A percentile compares a stretch with the other conserved stretches of the same genome.
Evolutionary conservation across 2,888 invertebrate genomes (phyloP).

Genomic region (Amorpha juglandis): DNA sequence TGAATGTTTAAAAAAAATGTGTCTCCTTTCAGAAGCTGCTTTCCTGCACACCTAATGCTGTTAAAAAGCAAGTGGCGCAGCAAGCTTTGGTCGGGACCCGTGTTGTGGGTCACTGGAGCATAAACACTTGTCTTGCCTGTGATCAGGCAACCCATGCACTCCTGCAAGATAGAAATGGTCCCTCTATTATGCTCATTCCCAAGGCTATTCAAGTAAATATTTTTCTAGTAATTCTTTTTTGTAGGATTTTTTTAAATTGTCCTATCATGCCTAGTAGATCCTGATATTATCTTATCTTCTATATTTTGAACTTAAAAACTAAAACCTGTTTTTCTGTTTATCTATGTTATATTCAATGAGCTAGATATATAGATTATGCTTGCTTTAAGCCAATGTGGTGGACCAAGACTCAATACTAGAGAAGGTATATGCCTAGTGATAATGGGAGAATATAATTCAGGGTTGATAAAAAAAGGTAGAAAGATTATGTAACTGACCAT

Average conservation of each 20-base stretch:
- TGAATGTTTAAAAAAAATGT: not conserved
- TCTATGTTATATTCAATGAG: not conserved
- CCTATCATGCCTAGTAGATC: not conserved
- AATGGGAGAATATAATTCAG: no score
- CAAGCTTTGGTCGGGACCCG: slow-evolving; percentile 83
- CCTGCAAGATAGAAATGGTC: slow-evolving; percentile 75
- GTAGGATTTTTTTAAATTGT: not conserved
- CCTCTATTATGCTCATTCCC: slow-evolving; percentile 80
- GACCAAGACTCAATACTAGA: no score
- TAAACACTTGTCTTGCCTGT: slow-evolving; percentile 87
- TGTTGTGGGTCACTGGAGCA: slow-evolving; percentile 84
- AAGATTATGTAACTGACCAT: not conserved
- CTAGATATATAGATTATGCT: not conserved
- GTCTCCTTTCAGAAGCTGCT: slow-evolving; percentile 73
- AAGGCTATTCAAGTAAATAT: slow-evolving; percentile 84
- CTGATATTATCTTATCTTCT: not conserved
- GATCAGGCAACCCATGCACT: slow-evolving; percentile 86
- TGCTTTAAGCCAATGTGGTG: no score
- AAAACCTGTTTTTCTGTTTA: not conserved
- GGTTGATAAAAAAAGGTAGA: no score
- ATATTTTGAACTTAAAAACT: not conserved
- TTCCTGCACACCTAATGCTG: slow-evolving; percentile 74
- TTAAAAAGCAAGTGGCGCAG: slow-evolving; percentile 83
- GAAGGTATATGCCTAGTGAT: no score
- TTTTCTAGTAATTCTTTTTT: not conserved